Base-by-base conservation (phyloP, 2,113 vertebrate genomes). In the Pseudopipra pipra region DNA sequence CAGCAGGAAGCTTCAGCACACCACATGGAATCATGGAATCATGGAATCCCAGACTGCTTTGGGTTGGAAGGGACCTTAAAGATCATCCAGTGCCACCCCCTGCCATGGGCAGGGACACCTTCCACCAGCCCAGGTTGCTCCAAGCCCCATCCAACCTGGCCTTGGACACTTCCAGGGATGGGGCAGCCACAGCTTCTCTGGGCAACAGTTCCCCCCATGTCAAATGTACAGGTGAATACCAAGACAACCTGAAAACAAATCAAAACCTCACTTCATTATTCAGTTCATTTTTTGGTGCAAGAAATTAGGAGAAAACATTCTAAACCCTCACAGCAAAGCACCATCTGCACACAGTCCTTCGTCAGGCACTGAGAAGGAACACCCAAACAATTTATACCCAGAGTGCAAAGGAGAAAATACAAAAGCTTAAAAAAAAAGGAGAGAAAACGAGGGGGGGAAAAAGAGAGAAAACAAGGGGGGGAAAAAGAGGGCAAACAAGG, bases 1-100 rank as follows among this genome's bases (percentile, higher is more conserved):
- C 5, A 3, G 47, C 27, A 12, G 1, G 0, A 9, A 9, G 51
- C 20, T 37, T 31, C 21, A 4, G 1, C 1, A 5, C 27, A 9
- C 8, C 80, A 23, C 37, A 39, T 39, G 37, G 37, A 39, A 39
- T 39, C 5, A 0, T 0, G 46, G 33, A 46, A 39, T 67, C 44
- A 17, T 11, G 33, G 52, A 59, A 67, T 62, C 18, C 1, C 61
- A 63, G 18, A 14, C 16, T 54, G 62, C 6, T 25, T 18, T 52
- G 87, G n/a, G 24, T 4, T 75, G 62, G 30, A 54, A 83, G 14
- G 24, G 39, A 68, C 24, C 20, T 61, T 54, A 62, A 75, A 41
- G 4, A 4, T 24, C 62, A 75, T 18, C 28, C 1, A 10, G 14
- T 31, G 0, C 31, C 35, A 49, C 0, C n/a, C 35, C 3, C 10